Base-by-base conservation (phyloP, 2,797 vertebrate genomes). In the Manis crassicaudata region DNA sequence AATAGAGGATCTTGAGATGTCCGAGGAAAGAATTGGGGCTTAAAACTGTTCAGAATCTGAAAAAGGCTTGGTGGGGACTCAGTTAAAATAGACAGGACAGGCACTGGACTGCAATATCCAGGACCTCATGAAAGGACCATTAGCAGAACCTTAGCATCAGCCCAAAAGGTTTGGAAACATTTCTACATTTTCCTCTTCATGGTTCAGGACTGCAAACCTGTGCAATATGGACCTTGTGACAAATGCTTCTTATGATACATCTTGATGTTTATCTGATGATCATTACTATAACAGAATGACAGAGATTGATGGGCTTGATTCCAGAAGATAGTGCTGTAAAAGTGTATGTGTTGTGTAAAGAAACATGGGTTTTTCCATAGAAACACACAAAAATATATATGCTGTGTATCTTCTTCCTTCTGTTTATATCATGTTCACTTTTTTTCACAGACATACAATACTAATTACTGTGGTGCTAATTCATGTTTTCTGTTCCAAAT, bases 401-500 rank as follows among this genome's bases (percentile, higher is more conserved):
- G 67, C 16, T 5, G 14, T 11, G 1, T 23, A 14, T 82, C 20
- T 32, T 85, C 35, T 54, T 83, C 46, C 37, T 29, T 82, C 58
- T 86, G 56, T 50, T 29, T 68, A 32, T 46, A 23, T 13, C 23
- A 13, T 27, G 2, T 56, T 56, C 54, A 14, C 65, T 70, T 82
- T 96, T 46, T 65, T 90, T 79, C 40, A 10, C n/a, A 88, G 23
- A 75, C 4, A 25, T 35, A 14, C 2, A 35, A 0, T 29, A 3
- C 17, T 62, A 54, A 58, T 82, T n/a, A 79, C 27, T 80, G 29
- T 32, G 20, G 29, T 68, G 6, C 37, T 97, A 88, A 97, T 56
- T 81, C 58, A 79, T 88, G 7, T 89, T 95, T 96, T 99, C 98
- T 96, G 98, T 98, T 96, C 98, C 95, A 98, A 99, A 98, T 96